Percentiles rank a stretch among this genome's conserved stretches.
Conservation (phyloP, 2,888 invertebrate species). For the Netelia virgata region DNA sequence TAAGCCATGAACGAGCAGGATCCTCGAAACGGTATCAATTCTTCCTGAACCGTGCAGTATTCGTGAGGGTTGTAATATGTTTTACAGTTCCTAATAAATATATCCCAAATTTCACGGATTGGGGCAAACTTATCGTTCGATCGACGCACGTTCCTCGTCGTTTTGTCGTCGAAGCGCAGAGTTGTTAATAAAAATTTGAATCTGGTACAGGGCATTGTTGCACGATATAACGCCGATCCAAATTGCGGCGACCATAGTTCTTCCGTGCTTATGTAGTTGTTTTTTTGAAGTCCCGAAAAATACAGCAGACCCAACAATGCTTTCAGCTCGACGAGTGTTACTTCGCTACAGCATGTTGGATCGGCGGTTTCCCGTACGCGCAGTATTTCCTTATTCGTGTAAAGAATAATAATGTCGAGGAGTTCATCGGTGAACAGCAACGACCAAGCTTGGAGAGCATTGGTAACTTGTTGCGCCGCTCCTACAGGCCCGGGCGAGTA, state of each 20-base stretch:
- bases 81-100: slow-evolving; percentile 47
- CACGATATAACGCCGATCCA: slow-evolving; percentile 17
- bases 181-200: slow-evolving; percentile 34
- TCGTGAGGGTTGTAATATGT: slow-evolving; percentile 19
- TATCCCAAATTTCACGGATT: slow-evolving; percentile 55
- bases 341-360: not conserved
- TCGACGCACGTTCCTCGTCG: slow-evolving; percentile 21
- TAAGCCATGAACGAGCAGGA: slow-evolving; percentile 13
- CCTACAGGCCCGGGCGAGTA: not conserved
- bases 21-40: slow-evolving; percentile 40
- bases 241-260: slow-evolving; percentile 25
- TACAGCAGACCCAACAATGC: slow-evolving; percentile 61
- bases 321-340: slow-evolving; percentile 27
- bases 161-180: slow-evolving; percentile 45
- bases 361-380: not conserved
- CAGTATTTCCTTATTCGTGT: slow-evolving; percentile 3
- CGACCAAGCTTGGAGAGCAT: slow-evolving; percentile 8
- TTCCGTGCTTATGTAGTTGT: not conserved
- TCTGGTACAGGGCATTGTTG: slow-evolving; percentile 19
- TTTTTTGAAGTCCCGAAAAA: slow-evolving; percentile 19
- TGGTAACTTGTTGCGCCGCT: not conserved
- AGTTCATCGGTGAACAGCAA: not conserved
- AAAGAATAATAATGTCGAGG: not conserved
- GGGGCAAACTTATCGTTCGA: slow-evolving; percentile 44
- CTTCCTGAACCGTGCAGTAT: slow-evolving; percentile 34